These are phyloP conservation scores for Rhynchotus rufescens DNA, from an alignment of 2,797 vertebrate genomes.

Conservation along the genomic window DNA sequence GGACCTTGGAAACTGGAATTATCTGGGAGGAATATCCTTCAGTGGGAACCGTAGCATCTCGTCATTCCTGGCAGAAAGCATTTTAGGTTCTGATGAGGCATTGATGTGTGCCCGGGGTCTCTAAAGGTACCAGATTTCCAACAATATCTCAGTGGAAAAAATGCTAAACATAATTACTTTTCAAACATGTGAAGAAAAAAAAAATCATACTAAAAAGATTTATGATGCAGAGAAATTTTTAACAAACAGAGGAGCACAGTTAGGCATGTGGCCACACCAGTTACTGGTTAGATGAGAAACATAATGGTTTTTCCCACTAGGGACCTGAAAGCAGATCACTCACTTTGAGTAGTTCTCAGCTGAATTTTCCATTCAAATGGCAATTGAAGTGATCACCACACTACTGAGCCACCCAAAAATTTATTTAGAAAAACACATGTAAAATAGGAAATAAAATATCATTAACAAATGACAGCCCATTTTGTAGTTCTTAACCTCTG, in stretches of 20 bases:
- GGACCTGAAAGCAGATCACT: not conserved
- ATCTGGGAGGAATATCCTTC: constrained; percentile 56
- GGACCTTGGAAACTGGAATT: constrained; percentile 66
- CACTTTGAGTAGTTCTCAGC: not conserved
- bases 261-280: not conserved
- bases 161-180: not conserved
- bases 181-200: not conserved
- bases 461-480: not conserved
- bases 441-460: not conserved
- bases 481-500: not conserved
- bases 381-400: not conserved
- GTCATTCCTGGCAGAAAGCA: constrained; percentile 31
- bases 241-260: not conserved
- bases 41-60: not conserved
- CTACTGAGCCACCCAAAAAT: not conserved
- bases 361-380: not conserved
- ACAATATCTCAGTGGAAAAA: not conserved
- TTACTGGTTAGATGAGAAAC: not conserved
- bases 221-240: not conserved
- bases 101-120: constrained; percentile 8
- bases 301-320: not conserved
- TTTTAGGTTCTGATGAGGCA: not conserved
- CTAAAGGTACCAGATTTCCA: constrained; percentile 6
- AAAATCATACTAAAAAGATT: not conserved
- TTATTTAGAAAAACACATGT: not conserved